Evolutionary conservation across 2,888 invertebrate species (phyloP).

Genomic region (Clitarchus hookeri): DNA sequence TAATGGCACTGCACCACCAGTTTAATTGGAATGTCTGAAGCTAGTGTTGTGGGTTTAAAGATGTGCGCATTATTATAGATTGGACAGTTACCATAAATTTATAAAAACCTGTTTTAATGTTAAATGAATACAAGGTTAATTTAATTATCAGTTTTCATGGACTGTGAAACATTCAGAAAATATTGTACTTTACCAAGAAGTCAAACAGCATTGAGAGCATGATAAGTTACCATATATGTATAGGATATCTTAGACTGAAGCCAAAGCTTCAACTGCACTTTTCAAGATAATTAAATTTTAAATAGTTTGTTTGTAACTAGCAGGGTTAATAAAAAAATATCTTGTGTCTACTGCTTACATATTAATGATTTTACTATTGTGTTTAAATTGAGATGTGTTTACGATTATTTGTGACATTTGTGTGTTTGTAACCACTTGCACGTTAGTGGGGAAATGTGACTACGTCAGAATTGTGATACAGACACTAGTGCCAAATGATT

Average conservation of each 20-base stretch:
- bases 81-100: neutral
- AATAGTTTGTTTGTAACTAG: neutral
- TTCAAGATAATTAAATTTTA: too few species aligned
- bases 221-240: too few species aligned
- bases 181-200: too few species aligned
- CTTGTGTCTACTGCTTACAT: neutral
- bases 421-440: neutral
- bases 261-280: too few species aligned
- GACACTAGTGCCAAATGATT: neutral
- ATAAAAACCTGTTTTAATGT: too few species aligned
- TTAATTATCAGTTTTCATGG: too few species aligned
- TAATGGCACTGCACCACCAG: neutral
- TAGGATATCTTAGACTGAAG: too few species aligned
- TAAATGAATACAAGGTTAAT: too few species aligned
- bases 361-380: too few species aligned
- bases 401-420: neutral
- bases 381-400: neutral
- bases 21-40: neutral
- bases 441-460: neutral
- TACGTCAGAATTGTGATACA: neutral
- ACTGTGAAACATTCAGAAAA: too few species aligned
- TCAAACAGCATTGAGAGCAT: too few species aligned
- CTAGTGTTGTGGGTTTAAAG: neutral
- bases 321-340: neutral
- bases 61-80: neutral